Conservation (phyloP, 2,888 invertebrate genomes). For the Heliconius erato region DNA sequence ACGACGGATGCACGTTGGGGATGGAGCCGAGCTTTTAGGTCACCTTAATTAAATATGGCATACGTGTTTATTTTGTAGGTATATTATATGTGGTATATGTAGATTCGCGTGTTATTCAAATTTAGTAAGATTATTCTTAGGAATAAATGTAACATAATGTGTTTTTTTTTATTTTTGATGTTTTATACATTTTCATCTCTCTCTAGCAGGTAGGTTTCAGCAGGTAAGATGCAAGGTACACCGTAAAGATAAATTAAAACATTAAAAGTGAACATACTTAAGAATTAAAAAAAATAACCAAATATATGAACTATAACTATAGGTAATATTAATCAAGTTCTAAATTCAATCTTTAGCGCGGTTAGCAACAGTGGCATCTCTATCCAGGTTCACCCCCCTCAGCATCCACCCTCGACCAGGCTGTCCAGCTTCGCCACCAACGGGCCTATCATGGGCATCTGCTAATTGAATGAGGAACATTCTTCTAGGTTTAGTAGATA, state of each 20-base stretch:
- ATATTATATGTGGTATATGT: background rate
- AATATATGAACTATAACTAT: background rate
- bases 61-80: background rate
- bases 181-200: too few relatives aligned
- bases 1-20: background rate
- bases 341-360: slow-evolving; percentile 45
- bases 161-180: too few relatives aligned
- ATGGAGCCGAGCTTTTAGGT: slow-evolving; percentile 18
- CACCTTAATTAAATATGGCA: slow-evolving; percentile 16
- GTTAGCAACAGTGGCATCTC: slow-evolving; percentile 66
- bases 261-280: too few relatives aligned
- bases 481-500: slow-evolving; percentile 74
- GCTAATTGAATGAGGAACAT: slow-evolving; percentile 85
- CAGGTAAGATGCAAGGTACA: too few relatives aligned
- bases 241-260: too few relatives aligned
- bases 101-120: background rate
- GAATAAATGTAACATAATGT: too few relatives aligned
- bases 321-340: background rate
- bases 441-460: slow-evolving; percentile 83
- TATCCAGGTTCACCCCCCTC: slow-evolving; percentile 76
- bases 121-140: background rate
- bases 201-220: too few relatives aligned
- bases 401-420: slow-evolving; percentile 85
- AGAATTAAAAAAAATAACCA: too few relatives aligned
- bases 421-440: slow-evolving; percentile 70